Evolutionary conservation across 2,797 vertebrate genomes (phyloP), one percentile per base, ranked within the genome.

Genomic region (Myotis findleyi): DNA sequence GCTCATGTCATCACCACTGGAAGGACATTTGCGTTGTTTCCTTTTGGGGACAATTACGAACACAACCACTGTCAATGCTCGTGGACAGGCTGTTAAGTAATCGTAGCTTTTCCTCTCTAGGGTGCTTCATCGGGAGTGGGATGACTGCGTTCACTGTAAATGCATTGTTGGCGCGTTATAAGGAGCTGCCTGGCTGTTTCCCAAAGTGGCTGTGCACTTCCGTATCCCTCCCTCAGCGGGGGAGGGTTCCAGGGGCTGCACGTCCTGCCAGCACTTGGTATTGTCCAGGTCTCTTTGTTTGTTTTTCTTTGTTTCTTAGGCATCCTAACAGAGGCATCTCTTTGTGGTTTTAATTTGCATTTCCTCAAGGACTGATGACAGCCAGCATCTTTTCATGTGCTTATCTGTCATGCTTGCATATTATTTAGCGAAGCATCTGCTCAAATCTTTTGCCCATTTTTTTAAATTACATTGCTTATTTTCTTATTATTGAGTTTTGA

Each of bases 81-180:
- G 0, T 3, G 79, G 41, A 18, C 47, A 3, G 57, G 57, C 2
- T 17, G 23, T 1, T 53, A 21, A 21, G 47, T 66, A 47, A 44
- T 3, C 3, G 4, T 0, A 9, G 10, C 36, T 3, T 12, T 11
- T 30, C 6, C 38, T 51, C 44, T 66, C 9, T 0, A 2, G 41
- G n/a, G 77, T 3, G 18, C 59, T 17, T 17, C 38, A 13, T 6
- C 2, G 17, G 77, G n/a, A 36, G 4, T 7, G 3, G 7, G 20
- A 10, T 11, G 7, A 25, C 33, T 5, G 25, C 4, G 5, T 25
- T 25, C 9, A 0, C 2, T 25, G 11, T 18, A 3, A n/a, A 33
- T 3, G 23, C 5, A 0, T 2, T 27, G 38, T 2, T n/a, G 4
- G 21, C 20, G 0, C n/a, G 21, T 14, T 2, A 0, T 9, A 2